phyloP scores from a whole-genome alignment of 2,888 invertebrate genomes.

The Limnephilus lunatus region DNA sequence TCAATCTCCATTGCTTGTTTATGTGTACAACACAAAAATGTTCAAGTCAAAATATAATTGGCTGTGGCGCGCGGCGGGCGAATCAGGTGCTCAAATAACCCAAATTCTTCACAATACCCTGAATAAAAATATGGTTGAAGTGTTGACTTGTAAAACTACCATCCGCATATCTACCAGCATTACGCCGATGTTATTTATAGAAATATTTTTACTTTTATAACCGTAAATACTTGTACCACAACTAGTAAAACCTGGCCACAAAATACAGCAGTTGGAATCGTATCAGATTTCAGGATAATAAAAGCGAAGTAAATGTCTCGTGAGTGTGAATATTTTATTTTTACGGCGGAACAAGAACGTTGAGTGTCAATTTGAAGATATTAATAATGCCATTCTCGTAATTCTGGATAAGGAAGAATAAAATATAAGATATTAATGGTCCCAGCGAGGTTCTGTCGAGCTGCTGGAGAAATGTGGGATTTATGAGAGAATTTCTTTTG shows the following conservation, averaged over 20 bases:
- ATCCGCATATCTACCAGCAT: not conserved
- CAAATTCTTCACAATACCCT: not conserved
- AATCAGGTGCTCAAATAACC: not conserved
- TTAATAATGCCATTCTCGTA: conserved; percentile 42
- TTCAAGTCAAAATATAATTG: not conserved
- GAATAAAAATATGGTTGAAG: not conserved
- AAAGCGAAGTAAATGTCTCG: conserved; percentile 39
- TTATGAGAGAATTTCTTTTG: not conserved
- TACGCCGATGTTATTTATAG: not conserved
- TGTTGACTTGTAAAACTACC: not conserved
- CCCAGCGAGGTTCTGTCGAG: not conserved
- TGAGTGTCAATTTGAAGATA: conserved; percentile 46
- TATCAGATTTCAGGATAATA: conserved; percentile 47
- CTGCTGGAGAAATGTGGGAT: not conserved
- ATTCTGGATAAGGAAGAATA: conserved; percentile 44
- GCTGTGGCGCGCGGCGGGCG: not conserved
- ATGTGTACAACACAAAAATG: not conserved
- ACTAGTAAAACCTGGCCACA: conserved; percentile 5
- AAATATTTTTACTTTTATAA: not conserved
- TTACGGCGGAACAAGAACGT: conserved; percentile 40
- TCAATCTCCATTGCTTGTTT: not conserved
- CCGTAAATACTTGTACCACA: not conserved
- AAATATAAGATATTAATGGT: conserved; percentile 40
- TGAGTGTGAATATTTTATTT: conserved; percentile 45
- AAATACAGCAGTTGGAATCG: conserved; percentile 25